Percentiles rank a stretch among this genome's conserved stretches.
phyloP scores from a whole-genome alignment of 2,888 invertebrate genomes.

The Chrysomela aeneicollis region DNA sequence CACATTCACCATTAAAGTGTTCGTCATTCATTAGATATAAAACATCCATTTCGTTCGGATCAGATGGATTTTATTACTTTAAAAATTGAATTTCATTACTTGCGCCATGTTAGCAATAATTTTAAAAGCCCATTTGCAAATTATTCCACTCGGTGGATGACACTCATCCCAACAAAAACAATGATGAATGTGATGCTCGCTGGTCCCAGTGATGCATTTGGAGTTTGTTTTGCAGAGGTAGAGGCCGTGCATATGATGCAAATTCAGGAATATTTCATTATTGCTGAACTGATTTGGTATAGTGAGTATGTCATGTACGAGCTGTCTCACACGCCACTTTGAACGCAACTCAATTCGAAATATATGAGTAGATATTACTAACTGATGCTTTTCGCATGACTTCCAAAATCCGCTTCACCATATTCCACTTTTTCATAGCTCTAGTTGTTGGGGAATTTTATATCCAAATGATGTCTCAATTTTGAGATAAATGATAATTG shows the following conservation, averaged over 20 bases:
- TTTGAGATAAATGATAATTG: no score
- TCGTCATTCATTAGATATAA: neutral
- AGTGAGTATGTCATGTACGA: no score
- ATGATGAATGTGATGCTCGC: neutral
- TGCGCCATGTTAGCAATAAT: slow-evolving; percentile 1
- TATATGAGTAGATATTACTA: no score
- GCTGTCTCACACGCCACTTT: no score
- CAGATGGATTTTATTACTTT: neutral
- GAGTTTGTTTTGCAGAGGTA: neutral
- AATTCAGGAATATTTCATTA: neutral
- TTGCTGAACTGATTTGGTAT: neutral
- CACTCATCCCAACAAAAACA: neutral
- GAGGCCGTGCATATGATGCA: neutral
- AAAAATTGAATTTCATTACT: slow-evolving; percentile 3
- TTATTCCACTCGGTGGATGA: neutral
- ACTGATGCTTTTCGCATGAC: no score
- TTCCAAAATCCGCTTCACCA: no score
- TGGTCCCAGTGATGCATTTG: neutral
- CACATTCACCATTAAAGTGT: neutral
- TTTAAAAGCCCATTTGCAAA: slow-evolving; percentile 3
- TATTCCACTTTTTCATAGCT: no score
- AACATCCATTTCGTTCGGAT: neutral
- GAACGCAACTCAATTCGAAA: no score
- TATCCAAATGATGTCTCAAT: no score
- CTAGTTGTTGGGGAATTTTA: no score